Evolutionary conservation across 2,113 vertebrate genomes (phyloP).

Genomic region (Oreochromis aureus): DNA sequence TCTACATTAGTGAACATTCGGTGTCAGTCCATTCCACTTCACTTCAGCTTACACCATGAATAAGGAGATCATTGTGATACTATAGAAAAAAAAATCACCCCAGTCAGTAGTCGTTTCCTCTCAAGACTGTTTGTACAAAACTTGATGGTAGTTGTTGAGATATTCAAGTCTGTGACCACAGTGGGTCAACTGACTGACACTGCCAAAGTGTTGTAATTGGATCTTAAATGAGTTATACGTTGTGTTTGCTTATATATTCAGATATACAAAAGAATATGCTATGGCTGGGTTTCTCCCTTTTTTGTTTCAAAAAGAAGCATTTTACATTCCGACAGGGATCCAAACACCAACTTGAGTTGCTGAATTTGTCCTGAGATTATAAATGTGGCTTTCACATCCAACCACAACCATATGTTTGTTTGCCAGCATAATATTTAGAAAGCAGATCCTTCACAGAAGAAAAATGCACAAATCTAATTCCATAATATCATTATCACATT

Average conservation of each 20-base stretch:
- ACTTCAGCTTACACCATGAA: neutral
- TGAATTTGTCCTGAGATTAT: slow-evolving; percentile 40
- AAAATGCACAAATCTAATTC: slow-evolving; percentile 7
- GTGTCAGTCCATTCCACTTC: neutral
- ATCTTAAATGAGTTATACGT: neutral
- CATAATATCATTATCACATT: slow-evolving; percentile 54
- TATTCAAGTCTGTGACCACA: neutral
- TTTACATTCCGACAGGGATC: slow-evolving; percentile 33
- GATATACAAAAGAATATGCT: neutral
- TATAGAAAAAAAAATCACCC: neutral
- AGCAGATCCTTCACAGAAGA: neutral
- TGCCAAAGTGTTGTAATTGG: neutral
- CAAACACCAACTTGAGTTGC: slow-evolving; percentile 18
- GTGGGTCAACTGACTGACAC: neutral
- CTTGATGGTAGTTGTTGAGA: neutral
- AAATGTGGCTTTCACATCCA: slow-evolving; percentile 32
- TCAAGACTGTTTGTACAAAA: neutral
- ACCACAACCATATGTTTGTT: slow-evolving; percentile 51
- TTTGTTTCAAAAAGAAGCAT: neutral
- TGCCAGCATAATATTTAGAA: slow-evolving; percentile 45
- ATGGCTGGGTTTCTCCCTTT: neutral
- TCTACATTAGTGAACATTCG: neutral
- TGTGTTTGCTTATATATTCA: neutral
- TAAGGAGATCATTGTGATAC: neutral
- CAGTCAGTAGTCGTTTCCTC: neutral